Base-by-base conservation (phyloP, 2,113 vertebrate genomes). In the Axis porcinus region DNA sequence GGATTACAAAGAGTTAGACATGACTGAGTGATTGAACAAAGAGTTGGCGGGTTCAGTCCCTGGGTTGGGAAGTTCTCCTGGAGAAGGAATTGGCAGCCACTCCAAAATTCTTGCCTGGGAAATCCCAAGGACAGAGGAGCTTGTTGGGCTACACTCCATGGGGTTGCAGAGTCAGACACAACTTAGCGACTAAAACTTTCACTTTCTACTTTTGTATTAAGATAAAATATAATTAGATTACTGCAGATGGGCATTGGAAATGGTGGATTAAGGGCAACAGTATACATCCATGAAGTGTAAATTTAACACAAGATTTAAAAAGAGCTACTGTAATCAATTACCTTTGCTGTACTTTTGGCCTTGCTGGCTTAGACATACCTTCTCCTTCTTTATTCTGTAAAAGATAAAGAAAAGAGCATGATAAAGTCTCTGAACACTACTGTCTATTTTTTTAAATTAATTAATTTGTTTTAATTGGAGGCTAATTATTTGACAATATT, bases 221-320 rank as follows among this genome's bases (percentile, higher is more conserved):
- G 9, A 57, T 64, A 85, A 87, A 76, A 93, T 88, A 96, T 11
- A 62, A 60, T 81, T 17, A 84, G 28, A 92, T 60, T 10, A 52
- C 5, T 70, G 2, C 76, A 21, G 27, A 30, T 21, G 5, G 54
- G 36, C 6, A 23, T 8, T 2, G 67, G 70, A 52, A 81, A 86
- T 58, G 21, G 50, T 43, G 57, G 33, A 8, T 30, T 79, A 27
- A 3, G 17, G 16, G 7, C 25, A 12, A 27, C 16, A 0, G 14
- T 52, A 1, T 86, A n/a, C 16, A 11, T 57, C 50, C 47, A 15
- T 58, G 57, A 79, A 86, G 6, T 6, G 16, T 67, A 50, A 64
- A 27, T 58, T 55, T 67, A 30, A 64, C 1, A 1, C 11, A 85
- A 50, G 81, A 62, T 54, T 11, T 4, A 12, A 28, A 54, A 43